Evolutionary conservation across 2,113 vertebrate genomes (phyloP).

Genomic region (Menidia beryllina): DNA sequence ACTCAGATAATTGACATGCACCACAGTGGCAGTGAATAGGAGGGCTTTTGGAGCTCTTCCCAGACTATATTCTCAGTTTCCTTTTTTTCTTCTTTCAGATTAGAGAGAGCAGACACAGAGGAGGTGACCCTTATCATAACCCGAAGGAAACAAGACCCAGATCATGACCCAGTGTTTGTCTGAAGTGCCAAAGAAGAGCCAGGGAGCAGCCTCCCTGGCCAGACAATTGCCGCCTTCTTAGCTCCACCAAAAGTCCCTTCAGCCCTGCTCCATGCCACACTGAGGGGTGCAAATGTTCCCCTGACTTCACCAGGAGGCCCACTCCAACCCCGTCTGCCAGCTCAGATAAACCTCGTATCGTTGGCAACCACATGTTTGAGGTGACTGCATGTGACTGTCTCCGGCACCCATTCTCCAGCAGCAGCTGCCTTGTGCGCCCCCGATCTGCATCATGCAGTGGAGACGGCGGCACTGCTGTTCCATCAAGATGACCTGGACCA

Average conservation of each 20-base stretch:
- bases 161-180: conserved; percentile 63
- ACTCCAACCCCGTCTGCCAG: conserved; percentile 64
- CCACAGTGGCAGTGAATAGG: conserved; percentile 33
- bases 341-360: conserved; percentile 75
- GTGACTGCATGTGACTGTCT: conserved; percentile 68
- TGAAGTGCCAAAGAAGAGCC: conserved; percentile 58
- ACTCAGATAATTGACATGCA: conserved; percentile 33
- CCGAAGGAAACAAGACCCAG: conserved; percentile 62
- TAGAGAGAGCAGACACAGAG: conserved; percentile 46
- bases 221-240: conserved; percentile 59
- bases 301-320: conserved; percentile 84
- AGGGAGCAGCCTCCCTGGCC: conserved; percentile 50
- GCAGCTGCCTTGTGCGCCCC: conserved; percentile 65
- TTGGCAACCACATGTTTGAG: conserved; percentile 81
- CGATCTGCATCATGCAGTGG: conserved; percentile 97
- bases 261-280: conserved; percentile 79
- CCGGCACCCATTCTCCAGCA: conserved; percentile 78
- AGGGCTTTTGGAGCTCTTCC: conserved; percentile 18
- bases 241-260: conserved; percentile 80
- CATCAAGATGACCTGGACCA: conserved; percentile 95
- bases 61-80: conserved; percentile 52
- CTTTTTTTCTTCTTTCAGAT: conserved; percentile 66
- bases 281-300: conserved; percentile 62
- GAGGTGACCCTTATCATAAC: conserved; percentile 53
- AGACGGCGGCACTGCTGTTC: conserved; percentile 95